Evolutionary conservation across 2,797 vertebrate genomes (phyloP).

Genomic region (Macropus fuliginosus): DNA sequence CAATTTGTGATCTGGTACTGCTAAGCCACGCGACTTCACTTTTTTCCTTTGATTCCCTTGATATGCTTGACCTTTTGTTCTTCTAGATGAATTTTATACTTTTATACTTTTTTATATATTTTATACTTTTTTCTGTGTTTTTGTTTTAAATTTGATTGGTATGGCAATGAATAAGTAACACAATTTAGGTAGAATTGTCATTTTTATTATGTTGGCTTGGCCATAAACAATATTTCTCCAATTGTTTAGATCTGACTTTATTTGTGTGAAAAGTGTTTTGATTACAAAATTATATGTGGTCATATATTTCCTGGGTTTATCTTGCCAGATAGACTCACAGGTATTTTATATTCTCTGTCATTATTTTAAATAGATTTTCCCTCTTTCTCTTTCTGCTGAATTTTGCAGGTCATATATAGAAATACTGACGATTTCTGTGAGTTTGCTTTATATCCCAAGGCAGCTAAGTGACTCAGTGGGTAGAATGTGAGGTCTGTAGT

Average conservation of each 20-base stretch:
- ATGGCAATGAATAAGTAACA: background rate
- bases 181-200: background rate
- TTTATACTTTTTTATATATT: no score
- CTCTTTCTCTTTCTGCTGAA: background rate
- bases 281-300: no score
- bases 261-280: background rate
- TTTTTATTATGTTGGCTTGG: background rate
- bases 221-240: background rate
- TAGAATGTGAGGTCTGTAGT: background rate
- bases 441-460: background rate
- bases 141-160: background rate
- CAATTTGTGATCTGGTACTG: background rate
- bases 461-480: background rate
- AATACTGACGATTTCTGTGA: background rate
- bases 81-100: background rate
- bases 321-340: background rate
- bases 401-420: background rate
- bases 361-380: background rate
- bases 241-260: background rate
- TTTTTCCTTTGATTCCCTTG: background rate
- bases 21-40: background rate
- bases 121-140: background rate
- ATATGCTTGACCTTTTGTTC: background rate
- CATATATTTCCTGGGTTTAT: background rate
- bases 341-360: background rate